Percentiles rank a stretch among this genome's conserved stretches.
These are phyloP conservation scores for Crocallis elinguaria DNA, from an alignment of 2,888 invertebrate species.

Conservation along the genomic window DNA sequence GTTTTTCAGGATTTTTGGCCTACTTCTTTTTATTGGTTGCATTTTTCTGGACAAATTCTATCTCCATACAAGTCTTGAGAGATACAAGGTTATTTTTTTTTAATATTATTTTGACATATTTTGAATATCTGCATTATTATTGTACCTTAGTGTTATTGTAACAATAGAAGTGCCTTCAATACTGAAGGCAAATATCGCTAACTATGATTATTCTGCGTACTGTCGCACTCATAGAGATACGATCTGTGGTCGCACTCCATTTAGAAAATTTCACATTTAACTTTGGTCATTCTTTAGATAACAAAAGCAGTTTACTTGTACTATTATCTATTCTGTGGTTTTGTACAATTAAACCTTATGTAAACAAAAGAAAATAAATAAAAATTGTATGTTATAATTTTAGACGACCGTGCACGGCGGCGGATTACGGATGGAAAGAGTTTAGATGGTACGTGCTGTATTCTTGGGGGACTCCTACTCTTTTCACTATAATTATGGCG, in stretches of 20 bases:
- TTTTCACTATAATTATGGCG: slow-evolving; percentile 80
- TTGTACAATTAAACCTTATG: too few relatives aligned
- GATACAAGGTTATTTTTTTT: slow-evolving; percentile 83
- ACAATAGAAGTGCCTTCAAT: too few relatives aligned
- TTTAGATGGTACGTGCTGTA: slow-evolving; percentile 82
- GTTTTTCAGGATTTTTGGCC: slow-evolving; percentile 77
- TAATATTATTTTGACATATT: neutral
- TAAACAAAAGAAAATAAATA: too few relatives aligned
- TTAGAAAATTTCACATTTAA: too few relatives aligned
- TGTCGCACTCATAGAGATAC: too few relatives aligned
- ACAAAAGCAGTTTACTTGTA: too few relatives aligned
- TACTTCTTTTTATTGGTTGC: slow-evolving; percentile 85
- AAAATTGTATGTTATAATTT: slow-evolving; percentile 21
- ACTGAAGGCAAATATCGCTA: too few relatives aligned
- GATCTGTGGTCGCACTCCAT: too few relatives aligned
- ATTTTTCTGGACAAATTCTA: slow-evolving; percentile 89
- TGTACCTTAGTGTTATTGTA: neutral
- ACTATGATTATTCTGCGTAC: too few relatives aligned
- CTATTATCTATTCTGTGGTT: too few relatives aligned
- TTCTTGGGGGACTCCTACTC: slow-evolving; percentile 84
- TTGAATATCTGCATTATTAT: neutral
- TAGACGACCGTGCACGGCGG: slow-evolving; percentile 56
- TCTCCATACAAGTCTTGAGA: slow-evolving; percentile 87
- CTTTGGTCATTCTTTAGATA: too few relatives aligned
- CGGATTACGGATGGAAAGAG: slow-evolving; percentile 84